Conservation (phyloP, 2,888 invertebrate species). For the Eupeodes luniger region DNA sequence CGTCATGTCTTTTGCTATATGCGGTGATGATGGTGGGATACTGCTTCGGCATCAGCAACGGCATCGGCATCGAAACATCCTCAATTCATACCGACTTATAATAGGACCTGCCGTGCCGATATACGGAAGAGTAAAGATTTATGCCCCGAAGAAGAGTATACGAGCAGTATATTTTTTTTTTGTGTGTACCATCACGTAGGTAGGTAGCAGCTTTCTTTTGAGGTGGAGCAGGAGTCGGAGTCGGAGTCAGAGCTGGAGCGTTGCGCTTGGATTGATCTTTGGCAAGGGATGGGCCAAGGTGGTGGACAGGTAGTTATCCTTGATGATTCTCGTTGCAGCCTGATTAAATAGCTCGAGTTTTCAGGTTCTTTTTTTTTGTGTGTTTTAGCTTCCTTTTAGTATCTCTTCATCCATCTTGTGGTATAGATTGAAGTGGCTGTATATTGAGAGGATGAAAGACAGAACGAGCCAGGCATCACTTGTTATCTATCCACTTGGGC, state of each 20-base stretch:
- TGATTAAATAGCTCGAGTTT: slow-evolving; percentile 69
- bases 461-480: slow-evolving; percentile 66
- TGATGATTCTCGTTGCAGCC: slow-evolving; percentile 76
- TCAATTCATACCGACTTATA: slow-evolving; percentile 74
- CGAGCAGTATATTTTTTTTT: slow-evolving; percentile 6
- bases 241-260: neutral
- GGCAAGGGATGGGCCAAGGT: slow-evolving; percentile 29
- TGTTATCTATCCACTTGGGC: slow-evolving; percentile 73
- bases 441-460: slow-evolving; percentile 48
- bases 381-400: neutral
- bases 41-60: slow-evolving; percentile 45
- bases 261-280: slow-evolving; percentile 72
- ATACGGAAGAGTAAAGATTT: slow-evolving; percentile 67
- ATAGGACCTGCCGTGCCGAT: slow-evolving; percentile 52
- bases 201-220: slow-evolving; percentile 18
- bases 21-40: slow-evolving; percentile 21
- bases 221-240: neutral
- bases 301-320: slow-evolving; percentile 68
- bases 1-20: slow-evolving; percentile 47
- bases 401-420: slow-evolving; percentile 49
- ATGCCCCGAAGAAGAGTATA: slow-evolving; percentile 49
- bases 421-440: slow-evolving; percentile 65
- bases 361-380: neutral
- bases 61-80: slow-evolving; percentile 60
- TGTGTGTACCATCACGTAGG: slow-evolving; percentile 12